Base-by-base conservation (phyloP, 2,797 vertebrate species). In the Tympanoctomys barrerae region DNA sequence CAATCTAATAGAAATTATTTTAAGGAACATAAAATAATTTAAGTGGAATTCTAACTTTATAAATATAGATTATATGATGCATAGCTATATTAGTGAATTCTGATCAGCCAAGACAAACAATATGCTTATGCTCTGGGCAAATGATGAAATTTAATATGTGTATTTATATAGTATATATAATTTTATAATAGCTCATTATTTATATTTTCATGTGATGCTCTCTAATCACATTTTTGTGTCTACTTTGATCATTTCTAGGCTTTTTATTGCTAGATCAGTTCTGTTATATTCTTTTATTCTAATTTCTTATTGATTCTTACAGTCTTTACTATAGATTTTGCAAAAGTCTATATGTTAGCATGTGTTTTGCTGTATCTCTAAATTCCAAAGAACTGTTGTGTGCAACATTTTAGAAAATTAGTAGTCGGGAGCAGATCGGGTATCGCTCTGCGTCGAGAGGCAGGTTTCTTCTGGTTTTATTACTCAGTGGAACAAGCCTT, bases 261-360 rank as follows among this genome's bases (percentile, higher is more conserved):
- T 87, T 86, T 75, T 94, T 36, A 68, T 70, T 86, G 59, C 42
- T 68, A 54, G n/a, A 71, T 62, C 46, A 31, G 42, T 83, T 87
- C 59, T 81, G 18, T 90, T 36, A 70, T 62, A n/a, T 49, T 31
- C 7, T 88, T 57, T 84, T 68, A 78, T 42, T 82, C 39, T 84
- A 39, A 52, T 84, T 79, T 78, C 19, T 36, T 84, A 77, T 49
- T 71, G 57, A 88, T 73, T 49, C 19, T 79, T 87, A 18, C 39
- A 57, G 87, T 83, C 36, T 68, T 64, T 80, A 75, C 57, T 59
- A 90, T 54, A 42, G 16, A 28, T 61, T 79, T 68, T 68, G 5
- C 66, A 68, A 68, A 68, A 68, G 16, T 66, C 66, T 68, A 16
- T 19, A 68, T 68, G 19, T 68, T n/a, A 91, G 68, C 49, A 73